Base-by-base conservation (phyloP, 1,140 invertebrate genomes). In the Ceratitis capitata region DNA sequence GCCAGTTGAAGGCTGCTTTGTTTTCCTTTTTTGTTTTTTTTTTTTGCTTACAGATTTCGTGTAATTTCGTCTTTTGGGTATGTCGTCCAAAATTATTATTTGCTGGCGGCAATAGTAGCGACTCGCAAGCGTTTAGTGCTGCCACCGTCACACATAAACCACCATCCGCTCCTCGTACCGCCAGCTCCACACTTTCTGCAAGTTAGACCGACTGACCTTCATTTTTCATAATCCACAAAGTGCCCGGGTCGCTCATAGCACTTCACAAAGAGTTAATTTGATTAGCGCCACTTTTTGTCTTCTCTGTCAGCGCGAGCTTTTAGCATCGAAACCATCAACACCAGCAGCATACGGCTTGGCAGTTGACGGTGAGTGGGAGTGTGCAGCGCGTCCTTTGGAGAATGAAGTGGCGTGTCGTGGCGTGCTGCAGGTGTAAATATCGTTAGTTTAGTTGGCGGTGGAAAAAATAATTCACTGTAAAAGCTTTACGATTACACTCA, bases 191-290 rank as follows among this genome's bases (percentile, higher is more conserved):
- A 10, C 0, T 69, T 69, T 69, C 1, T 35, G 5, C 5, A 69
- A 39, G 29, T 7, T 39, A 1, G 14, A 69, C 61, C 2, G 14
- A 69, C 61, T 69, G 61, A 69, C 61, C 61, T 69, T 69, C 61
- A 5, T 32, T 69, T 69, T 69, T 69, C 32, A 69, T 69, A 69
- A 69, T 69, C 61, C 61, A 69, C 61, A 69, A 69, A 69, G 61
- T 69, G 61, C 61, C 32, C 29, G 12, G 61, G 61, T 69, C 61
- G 61, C 61, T 69, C 61, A 35, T 12, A 39, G 32, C 61, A 69
- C 29, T 69, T 69, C 61, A 69, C 61, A 69, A 69, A 69, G 61
- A 69, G 61, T 69, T 69, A 69, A 69, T 69, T 69, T 69, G 61
- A 69, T 69, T 69, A 69, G 61, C 61, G 61, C 16, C 61, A 69